phyloP scores from a whole-genome alignment of 2,888 invertebrate genomes.

The Parnassius glacialis region DNA sequence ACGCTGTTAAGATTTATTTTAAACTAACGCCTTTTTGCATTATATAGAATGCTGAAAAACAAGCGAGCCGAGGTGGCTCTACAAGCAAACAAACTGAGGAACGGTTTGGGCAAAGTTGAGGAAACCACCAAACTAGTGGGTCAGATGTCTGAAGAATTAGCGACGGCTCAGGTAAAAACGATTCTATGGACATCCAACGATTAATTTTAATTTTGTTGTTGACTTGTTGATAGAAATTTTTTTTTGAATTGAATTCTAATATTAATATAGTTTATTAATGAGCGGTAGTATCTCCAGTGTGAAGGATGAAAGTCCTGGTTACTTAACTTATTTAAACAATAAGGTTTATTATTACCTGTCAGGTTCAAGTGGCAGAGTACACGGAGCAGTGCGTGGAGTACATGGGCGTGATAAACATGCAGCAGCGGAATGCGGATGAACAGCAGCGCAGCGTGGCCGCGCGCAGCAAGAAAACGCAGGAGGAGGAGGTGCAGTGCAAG shows the following conservation, averaged over 20 bases:
- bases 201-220: too few species aligned
- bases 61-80: slow-evolving; percentile 87
- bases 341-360: slow-evolving; percentile 12
- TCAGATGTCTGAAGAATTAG: slow-evolving; percentile 91
- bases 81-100: slow-evolving; percentile 89
- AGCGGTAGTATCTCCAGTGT: too few species aligned
- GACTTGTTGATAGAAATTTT: too few species aligned
- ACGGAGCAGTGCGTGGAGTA: slow-evolving; percentile 93
- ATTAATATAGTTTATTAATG: too few species aligned
- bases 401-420: slow-evolving; percentile 89
- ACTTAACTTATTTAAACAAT: too few species aligned
- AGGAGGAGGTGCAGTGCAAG: slow-evolving; percentile 91
- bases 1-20: too few species aligned
- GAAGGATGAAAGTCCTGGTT: too few species aligned
- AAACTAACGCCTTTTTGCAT: not conserved
- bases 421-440: slow-evolving; percentile 91
- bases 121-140: slow-evolving; percentile 90
- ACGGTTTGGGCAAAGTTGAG: slow-evolving; percentile 92
- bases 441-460: slow-evolving; percentile 86
- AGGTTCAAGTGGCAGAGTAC: slow-evolving; percentile 86
- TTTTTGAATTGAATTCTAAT: too few species aligned
- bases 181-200: too few species aligned
- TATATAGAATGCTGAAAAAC: slow-evolving; percentile 84
- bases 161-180: slow-evolving; percentile 82
- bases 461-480: slow-evolving; percentile 86